Evolutionary conservation across 2,888 invertebrate genomes (phyloP).

Genomic region (Trachelus tabidus): DNA sequence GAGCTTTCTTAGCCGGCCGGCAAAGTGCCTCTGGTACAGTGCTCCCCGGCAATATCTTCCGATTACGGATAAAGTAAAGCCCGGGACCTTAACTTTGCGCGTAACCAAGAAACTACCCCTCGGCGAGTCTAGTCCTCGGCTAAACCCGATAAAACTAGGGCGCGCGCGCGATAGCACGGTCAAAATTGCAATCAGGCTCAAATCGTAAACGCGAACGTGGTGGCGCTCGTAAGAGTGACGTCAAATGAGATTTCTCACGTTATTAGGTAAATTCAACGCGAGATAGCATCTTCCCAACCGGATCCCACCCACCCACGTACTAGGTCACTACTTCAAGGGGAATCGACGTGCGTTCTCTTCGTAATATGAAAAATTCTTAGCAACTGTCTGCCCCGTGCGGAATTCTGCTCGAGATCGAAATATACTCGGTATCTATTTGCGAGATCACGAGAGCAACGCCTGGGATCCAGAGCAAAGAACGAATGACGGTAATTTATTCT

Average conservation of each 20-base stretch:
- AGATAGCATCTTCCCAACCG: neutral
- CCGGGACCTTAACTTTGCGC: constrained; percentile 50
- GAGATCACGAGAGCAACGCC: constrained; percentile 19
- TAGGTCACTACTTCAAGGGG: neutral
- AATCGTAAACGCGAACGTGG: constrained; percentile 37
- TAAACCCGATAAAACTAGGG: constrained; percentile 47
- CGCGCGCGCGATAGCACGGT: constrained; percentile 35
- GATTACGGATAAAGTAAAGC: constrained; percentile 66
- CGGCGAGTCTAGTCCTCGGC: constrained; percentile 24
- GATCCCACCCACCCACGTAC: neutral
- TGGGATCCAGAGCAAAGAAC: constrained; percentile 27
- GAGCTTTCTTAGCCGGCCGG: constrained; percentile 62
- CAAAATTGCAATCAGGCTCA: constrained; percentile 55
- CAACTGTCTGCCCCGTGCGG: neutral
- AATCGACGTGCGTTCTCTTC: neutral
- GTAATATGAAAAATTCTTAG: neutral
- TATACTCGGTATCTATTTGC: neutral
- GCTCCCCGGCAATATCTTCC: constrained; percentile 64
- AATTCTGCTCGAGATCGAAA: neutral
- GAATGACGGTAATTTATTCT: constrained; percentile 56
- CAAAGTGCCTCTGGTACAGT: constrained; percentile 63
- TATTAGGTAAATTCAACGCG: neutral
- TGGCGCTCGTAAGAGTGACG: neutral
- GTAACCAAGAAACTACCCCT: constrained; percentile 38
- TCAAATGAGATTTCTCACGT: neutral